phyloP scores from a whole-genome alignment of 2,888 invertebrate genomes.

The Eupelmus urozonus region DNA sequence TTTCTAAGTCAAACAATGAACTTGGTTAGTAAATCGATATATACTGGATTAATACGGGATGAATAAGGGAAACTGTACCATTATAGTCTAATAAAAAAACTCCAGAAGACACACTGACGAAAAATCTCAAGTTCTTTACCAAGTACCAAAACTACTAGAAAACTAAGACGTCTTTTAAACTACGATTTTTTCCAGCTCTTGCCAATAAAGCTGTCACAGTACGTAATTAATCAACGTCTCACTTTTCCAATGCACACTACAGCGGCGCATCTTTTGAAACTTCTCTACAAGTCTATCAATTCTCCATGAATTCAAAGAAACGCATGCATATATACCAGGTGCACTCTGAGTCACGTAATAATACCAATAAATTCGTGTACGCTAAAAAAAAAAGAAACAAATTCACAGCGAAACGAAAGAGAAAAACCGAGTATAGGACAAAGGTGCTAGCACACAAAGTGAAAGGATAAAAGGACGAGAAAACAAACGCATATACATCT shows the following conservation, averaged over 20 bases:
- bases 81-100: not conserved
- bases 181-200: no score
- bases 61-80: slow-evolving; percentile 17
- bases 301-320: slow-evolving; percentile 30
- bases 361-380: no score
- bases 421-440: slow-evolving; percentile 6
- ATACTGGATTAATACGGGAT: slow-evolving; percentile 16
- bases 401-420: slow-evolving; percentile 26
- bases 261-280: no score
- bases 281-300: no score
- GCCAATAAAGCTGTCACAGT: no score
- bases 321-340: slow-evolving; percentile 45
- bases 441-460: slow-evolving; percentile 29
- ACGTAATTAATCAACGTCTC: no score
- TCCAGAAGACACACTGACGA: not conserved
- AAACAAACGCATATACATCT: not conserved
- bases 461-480: not conserved
- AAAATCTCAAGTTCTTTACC: not conserved
- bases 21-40: slow-evolving; percentile 16
- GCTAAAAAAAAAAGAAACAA: not conserved
- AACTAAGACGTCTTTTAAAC: no score
- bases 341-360: no score
- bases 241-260: no score
- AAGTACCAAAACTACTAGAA: no score
- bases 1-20: slow-evolving; percentile 21